phyloP scores from a whole-genome alignment of 2,113 vertebrate species.

The Colaptes auratus region DNA sequence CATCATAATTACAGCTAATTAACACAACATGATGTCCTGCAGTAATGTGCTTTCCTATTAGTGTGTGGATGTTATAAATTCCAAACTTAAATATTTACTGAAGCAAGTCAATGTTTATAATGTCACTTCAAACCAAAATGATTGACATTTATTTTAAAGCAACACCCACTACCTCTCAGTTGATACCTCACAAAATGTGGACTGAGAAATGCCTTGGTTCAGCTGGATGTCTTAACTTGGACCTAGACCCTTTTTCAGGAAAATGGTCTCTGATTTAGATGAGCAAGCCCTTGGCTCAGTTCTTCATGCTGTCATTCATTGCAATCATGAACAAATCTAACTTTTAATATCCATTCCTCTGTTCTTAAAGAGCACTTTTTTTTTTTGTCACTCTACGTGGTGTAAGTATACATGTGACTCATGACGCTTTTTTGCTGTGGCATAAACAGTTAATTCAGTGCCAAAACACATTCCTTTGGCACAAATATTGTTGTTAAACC shows the following conservation, averaged over 20 bases:
- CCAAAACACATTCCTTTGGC: neutral
- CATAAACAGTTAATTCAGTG: neutral
- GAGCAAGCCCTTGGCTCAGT: neutral
- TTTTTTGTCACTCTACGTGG: accelerated
- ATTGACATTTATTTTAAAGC: neutral
- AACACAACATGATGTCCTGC: constrained; percentile 73
- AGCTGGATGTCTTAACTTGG: neutral
- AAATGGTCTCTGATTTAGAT: neutral
- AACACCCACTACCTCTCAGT: neutral
- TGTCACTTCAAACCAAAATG: neutral
- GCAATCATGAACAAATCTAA: neutral
- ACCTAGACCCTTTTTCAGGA: neutral
- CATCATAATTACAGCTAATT: constrained; percentile 90
- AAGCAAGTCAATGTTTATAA: neutral
- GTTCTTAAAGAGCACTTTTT: neutral
- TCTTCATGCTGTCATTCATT: neutral
- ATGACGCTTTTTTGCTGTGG: neutral
- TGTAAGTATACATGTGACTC: neutral
- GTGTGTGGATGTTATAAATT: constrained; percentile 69
- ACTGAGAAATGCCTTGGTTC: neutral
- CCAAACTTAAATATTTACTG: constrained; percentile 65
- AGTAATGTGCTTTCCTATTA: constrained; percentile 70
- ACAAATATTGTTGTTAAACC: neutral
- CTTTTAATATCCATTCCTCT: accelerated
- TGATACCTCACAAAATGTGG: neutral